phyloP scores from a whole-genome alignment of 2,888 invertebrate genomes.

The Seladonia tumulorum region DNA sequence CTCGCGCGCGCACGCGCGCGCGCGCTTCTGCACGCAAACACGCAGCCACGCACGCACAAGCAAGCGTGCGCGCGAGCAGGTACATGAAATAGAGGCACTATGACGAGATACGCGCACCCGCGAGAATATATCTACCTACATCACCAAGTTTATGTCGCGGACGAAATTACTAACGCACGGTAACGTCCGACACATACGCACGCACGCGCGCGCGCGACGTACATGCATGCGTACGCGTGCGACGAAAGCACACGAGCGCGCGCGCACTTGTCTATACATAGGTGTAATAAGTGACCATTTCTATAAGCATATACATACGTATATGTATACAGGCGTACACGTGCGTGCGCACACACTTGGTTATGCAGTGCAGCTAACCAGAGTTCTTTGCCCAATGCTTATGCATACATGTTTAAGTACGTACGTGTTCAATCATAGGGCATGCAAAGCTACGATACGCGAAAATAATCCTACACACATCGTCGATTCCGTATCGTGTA shows the following conservation, averaged over 20 bases:
- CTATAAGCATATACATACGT: slow-evolving; percentile 33
- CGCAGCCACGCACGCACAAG: background rate
- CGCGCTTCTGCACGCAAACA: background rate
- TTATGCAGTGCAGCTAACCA: slow-evolving; percentile 61
- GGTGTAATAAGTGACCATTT: slow-evolving; percentile 10
- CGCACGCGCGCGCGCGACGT: slow-evolving; percentile 29
- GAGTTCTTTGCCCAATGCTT: slow-evolving; percentile 58
- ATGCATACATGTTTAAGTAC: background rate
- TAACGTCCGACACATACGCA: slow-evolving; percentile 28
- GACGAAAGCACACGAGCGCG: background rate
- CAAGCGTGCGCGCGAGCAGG: background rate
- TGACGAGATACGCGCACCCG: background rate
- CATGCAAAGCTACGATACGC: slow-evolving; percentile 22
- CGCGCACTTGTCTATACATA: background rate
- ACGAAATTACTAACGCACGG: slow-evolving; percentile 49
- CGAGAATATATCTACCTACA: slow-evolving; percentile 4
- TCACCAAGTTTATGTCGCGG: slow-evolving; percentile 25
- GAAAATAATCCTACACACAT: slow-evolving; percentile 22
- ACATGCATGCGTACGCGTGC: slow-evolving; percentile 32
- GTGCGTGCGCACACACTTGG: slow-evolving; percentile 65
- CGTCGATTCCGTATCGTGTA: background rate
- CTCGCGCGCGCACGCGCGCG: background rate
- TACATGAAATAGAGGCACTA: background rate
- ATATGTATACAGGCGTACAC: slow-evolving; percentile 44
- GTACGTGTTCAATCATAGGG: slow-evolving; percentile 22